Conservation (phyloP, 2,113 vertebrate species). For the Hyla sarda region DNA sequence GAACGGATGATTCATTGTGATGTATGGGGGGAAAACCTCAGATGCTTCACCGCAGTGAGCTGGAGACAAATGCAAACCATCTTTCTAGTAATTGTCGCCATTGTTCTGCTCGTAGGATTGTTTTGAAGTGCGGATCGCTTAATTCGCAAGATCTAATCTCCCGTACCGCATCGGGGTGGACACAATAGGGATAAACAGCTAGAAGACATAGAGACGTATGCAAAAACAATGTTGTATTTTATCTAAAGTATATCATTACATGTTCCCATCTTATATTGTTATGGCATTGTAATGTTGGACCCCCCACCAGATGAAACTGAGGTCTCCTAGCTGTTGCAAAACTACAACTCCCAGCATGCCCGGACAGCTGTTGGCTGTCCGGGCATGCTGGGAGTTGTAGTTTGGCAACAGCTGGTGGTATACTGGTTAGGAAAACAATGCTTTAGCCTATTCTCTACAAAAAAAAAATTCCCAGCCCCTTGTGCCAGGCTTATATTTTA, state of each 20-base stretch:
- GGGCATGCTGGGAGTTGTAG: too few relatives aligned
- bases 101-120: conserved; percentile 21
- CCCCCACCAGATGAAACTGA: too few relatives aligned
- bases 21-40: conserved; percentile 7
- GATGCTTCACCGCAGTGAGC: background rate
- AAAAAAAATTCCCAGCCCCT: too few relatives aligned
- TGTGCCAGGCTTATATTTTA: too few relatives aligned
- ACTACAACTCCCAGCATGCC: too few relatives aligned
- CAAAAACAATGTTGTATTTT: background rate
- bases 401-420: too few relatives aligned
- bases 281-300: background rate
- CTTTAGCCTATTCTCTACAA: too few relatives aligned
- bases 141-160: conserved; percentile 7
- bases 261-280: background rate
- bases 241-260: background rate
- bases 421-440: too few relatives aligned
- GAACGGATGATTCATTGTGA: conserved; percentile 46
- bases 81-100: conserved; percentile 16
- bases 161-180: background rate
- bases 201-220: background rate
- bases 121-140: background rate
- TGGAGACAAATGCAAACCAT: conserved; percentile 28
- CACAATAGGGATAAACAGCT: background rate
- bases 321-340: too few relatives aligned
- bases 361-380: too few relatives aligned